Conservation (phyloP, 2,113 vertebrate species). For the Pteronura brasiliensis region DNA sequence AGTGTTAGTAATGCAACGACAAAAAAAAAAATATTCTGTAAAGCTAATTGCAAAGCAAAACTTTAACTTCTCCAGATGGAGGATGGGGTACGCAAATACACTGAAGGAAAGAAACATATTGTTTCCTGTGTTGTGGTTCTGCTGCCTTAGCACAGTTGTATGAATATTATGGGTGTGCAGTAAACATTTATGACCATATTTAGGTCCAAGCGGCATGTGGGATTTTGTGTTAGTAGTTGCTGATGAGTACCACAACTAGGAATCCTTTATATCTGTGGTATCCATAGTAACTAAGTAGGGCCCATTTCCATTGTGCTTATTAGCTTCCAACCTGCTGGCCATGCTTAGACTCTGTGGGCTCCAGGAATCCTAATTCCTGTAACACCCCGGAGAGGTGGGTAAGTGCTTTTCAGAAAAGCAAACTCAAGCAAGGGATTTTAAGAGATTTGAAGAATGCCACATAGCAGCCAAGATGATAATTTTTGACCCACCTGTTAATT, state of each 20-base stretch:
- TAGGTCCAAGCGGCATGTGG: slow-evolving; percentile 22
- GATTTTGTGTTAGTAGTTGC: slow-evolving; percentile 23
- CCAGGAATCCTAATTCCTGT: slow-evolving; percentile 21
- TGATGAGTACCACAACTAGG: slow-evolving; percentile 34
- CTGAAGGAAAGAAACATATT: background rate
- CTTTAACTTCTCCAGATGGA: slow-evolving; percentile 15
- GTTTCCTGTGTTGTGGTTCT: background rate
- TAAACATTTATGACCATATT: slow-evolving; percentile 56
- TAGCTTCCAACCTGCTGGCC: slow-evolving; percentile 48
- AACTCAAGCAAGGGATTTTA: slow-evolving; percentile 32
- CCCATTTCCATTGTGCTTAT: slow-evolving; percentile 28
- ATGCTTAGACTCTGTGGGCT: slow-evolving; percentile 10
- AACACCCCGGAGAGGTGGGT: background rate
- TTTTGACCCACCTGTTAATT: slow-evolving; percentile 10
- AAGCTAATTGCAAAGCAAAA: slow-evolving; percentile 34
- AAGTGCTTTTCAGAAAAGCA: slow-evolving; percentile 54
- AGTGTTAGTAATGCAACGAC: background rate
- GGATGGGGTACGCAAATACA: background rate
- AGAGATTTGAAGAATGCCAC: slow-evolving; percentile 38
- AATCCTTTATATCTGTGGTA: slow-evolving; percentile 47
- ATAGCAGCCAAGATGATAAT: slow-evolving; percentile 34
- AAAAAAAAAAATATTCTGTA: slow-evolving; percentile 8
- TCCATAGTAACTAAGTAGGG: slow-evolving; percentile 48
- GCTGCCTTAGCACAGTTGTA: background rate
- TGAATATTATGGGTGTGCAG: background rate